phyloP scores from a whole-genome alignment of 2,888 invertebrate genomes.

The Chrysotoxum bicinctum region DNA sequence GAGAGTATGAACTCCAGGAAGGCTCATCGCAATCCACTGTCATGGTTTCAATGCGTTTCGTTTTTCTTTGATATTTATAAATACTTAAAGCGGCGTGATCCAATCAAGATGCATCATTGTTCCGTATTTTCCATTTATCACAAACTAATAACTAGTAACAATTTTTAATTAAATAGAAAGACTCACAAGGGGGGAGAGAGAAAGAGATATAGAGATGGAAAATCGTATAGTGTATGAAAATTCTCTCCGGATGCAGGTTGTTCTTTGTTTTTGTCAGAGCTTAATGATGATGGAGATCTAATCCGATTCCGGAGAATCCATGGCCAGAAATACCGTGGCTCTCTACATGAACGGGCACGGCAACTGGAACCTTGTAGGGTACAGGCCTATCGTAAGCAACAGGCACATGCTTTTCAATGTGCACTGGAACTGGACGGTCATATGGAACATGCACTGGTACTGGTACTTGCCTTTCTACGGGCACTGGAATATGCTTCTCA shows the following conservation, averaged over 20 bases:
- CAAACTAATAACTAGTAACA: conserved; percentile 78
- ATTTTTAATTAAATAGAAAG: conserved; percentile 62
- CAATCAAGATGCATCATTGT: conserved; percentile 28
- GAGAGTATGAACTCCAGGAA: not conserved
- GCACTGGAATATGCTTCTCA: conserved; percentile 84
- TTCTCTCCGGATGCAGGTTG: conserved; percentile 74
- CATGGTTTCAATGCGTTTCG: conserved; percentile 32
- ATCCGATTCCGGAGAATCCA: conserved; percentile 69
- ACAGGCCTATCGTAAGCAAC: conserved; percentile 86
- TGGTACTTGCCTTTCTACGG: conserved; percentile 86
- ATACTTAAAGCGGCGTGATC: conserved; percentile 53
- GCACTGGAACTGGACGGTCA: conserved; percentile 85
- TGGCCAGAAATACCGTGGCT: conserved; percentile 76
- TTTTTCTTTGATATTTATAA: conserved; percentile 1
- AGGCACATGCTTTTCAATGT: conserved; percentile 84
- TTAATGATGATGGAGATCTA: conserved; percentile 66
- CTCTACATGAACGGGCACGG: conserved; percentile 79
- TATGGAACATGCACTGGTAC: conserved; percentile 83
- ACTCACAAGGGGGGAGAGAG: conserved; percentile 18
- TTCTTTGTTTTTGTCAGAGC: conserved; percentile 63
- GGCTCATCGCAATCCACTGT: conserved; percentile 38
- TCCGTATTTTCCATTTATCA: conserved; percentile 76
- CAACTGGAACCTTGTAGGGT: conserved; percentile 84
- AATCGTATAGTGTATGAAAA: conserved; percentile 72
- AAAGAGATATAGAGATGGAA: conserved; percentile 22